phyloP scores from a whole-genome alignment of 2,113 vertebrate genomes.

The Gulo gulo region DNA sequence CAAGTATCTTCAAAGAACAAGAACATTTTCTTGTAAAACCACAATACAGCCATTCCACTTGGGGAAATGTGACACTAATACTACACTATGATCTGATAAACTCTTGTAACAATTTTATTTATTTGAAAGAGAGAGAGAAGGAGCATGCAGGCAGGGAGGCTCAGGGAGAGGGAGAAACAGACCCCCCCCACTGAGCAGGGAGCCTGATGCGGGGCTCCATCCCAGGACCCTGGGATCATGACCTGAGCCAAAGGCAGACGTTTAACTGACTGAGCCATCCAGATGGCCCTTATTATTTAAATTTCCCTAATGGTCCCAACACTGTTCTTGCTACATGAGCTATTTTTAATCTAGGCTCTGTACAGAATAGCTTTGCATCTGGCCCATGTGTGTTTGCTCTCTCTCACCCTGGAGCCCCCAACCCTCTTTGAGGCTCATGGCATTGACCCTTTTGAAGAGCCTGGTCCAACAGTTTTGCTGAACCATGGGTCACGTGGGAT shows the following conservation, averaged over 20 bases:
- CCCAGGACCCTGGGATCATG: background rate
- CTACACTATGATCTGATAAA: background rate
- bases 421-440: background rate
- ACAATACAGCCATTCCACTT: background rate
- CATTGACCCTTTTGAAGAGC: background rate
- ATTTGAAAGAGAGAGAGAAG: background rate
- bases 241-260: background rate
- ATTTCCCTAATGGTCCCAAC: background rate
- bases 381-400: too few relatives aligned
- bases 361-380: background rate
- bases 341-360: background rate
- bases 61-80: background rate
- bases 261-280: background rate
- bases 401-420: background rate
- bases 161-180: background rate
- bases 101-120: background rate
- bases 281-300: background rate
- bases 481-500: accelerated
- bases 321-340: background rate
- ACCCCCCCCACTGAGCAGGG: background rate
- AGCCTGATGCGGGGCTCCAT: too few relatives aligned
- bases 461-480: background rate
- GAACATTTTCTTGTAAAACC: background rate
- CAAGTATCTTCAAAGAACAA: background rate
- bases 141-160: too few relatives aligned